Evolutionary conservation across 2,888 invertebrate genomes (phyloP).

Genomic region (Notocelia uddmanniana): DNA sequence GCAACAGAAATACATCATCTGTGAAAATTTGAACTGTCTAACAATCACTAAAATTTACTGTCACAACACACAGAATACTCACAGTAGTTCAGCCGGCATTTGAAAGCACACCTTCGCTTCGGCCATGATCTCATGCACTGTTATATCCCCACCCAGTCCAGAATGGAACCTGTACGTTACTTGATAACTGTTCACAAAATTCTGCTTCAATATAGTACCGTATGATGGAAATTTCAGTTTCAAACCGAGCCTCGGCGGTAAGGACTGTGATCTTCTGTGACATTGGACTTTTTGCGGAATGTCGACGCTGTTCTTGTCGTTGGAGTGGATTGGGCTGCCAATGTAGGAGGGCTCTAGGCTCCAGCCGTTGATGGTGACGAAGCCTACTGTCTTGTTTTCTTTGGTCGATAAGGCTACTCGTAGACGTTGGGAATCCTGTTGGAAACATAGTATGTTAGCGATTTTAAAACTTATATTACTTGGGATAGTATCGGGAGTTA

Average conservation of each 20-base stretch:
- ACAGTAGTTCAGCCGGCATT: conserved; percentile 95
- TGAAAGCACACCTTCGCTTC: conserved; percentile 94
- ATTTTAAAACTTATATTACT: no score
- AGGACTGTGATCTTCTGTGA: conserved; percentile 91
- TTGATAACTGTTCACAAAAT: conserved; percentile 91
- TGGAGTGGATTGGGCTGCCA: conserved; percentile 89
- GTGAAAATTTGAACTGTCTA: no score
- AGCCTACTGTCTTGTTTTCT: conserved; percentile 91
- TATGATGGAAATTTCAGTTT: conserved; percentile 94
- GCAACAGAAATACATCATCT: no score
- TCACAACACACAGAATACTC: conserved; percentile 71
- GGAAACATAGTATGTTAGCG: background rate
- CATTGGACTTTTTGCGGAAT: conserved; percentile 72
- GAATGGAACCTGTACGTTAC: conserved; percentile 95
- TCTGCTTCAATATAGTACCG: conserved; percentile 88
- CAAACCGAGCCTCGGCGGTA: conserved; percentile 93
- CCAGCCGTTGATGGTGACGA: conserved; percentile 95
- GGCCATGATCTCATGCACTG: conserved; percentile 96
- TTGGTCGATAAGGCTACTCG: conserved; percentile 86
- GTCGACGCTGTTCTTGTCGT: conserved; percentile 74
- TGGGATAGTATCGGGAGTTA: no score
- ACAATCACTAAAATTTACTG: no score
- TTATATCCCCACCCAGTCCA: conserved; percentile 95
- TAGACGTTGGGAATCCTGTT: conserved; percentile 83
- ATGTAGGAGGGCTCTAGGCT: conserved; percentile 91